Percentiles rank a stretch among this genome's conserved stretches.
phyloP scores from a whole-genome alignment of 2,113 vertebrate genomes.

The Anguilla rostrata region DNA sequence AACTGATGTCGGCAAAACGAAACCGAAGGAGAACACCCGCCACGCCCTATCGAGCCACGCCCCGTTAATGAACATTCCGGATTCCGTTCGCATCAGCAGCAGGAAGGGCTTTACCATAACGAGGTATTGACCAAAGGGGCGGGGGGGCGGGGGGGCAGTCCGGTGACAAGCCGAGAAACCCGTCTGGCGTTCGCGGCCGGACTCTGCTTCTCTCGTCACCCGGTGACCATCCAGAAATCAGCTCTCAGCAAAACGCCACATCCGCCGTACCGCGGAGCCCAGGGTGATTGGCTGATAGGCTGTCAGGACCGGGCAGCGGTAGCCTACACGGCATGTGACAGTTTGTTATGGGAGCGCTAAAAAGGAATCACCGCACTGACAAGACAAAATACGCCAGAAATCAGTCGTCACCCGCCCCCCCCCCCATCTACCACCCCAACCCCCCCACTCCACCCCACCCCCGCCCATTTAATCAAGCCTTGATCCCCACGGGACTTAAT shows the following conservation, averaged over 20 bases:
- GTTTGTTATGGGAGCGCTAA: constrained; percentile 54
- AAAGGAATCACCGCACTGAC: constrained; percentile 60
- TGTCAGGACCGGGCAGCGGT: constrained; percentile 46
- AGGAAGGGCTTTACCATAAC: background rate
- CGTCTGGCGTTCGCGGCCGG: background rate
- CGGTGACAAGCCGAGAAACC: background rate
- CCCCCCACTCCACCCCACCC: background rate
- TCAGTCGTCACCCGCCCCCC: constrained; percentile 32
- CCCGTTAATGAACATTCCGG: background rate
- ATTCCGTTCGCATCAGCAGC: background rate
- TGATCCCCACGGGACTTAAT: constrained; percentile 68
- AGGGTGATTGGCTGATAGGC: constrained; percentile 28
- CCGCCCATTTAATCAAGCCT: constrained; percentile 66
- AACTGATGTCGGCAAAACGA: background rate
- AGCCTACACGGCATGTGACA: constrained; percentile 60
- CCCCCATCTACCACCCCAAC: constrained; percentile 49
- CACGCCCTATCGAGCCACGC: background rate
- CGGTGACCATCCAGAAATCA: constrained; percentile 23
- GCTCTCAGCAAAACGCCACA: constrained; percentile 1
- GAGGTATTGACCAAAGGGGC: background rate
- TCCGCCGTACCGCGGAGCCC: constrained; percentile 13
- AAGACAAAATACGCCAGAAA: constrained; percentile 39
- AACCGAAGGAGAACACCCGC: background rate
- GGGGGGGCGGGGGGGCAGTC: too few species aligned
- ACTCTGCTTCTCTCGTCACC: background rate